Conservation (phyloP, 2,113 vertebrate genomes). For the Tautogolabrus adspersus region DNA sequence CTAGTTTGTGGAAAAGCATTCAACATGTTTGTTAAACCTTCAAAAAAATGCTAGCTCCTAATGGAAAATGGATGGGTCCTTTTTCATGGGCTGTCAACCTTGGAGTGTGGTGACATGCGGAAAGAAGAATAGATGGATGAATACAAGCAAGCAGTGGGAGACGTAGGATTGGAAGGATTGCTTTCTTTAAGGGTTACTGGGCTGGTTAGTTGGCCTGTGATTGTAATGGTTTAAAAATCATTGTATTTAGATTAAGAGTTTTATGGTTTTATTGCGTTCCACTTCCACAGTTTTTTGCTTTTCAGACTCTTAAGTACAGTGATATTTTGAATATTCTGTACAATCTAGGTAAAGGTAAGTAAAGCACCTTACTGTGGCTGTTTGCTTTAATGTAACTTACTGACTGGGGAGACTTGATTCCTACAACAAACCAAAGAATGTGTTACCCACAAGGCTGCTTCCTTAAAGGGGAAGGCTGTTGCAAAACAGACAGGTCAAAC, state of each 20-base stretch:
- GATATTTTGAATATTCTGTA: too few species aligned
- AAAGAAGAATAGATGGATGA: constrained; percentile 23
- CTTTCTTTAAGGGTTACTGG: background rate
- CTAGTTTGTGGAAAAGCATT: background rate
- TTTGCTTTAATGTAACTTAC: too few species aligned
- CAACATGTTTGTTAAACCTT: constrained; percentile 26
- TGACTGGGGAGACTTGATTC: too few species aligned
- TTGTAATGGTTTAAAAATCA: constrained; percentile 8
- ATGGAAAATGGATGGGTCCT: constrained; percentile 44
- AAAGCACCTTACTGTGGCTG: too few species aligned
- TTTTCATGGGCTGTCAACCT: constrained; percentile 49
- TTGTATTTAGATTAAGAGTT: background rate
- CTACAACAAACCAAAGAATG: too few species aligned
- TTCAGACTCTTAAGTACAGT: too few species aligned
- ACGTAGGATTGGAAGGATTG: background rate
- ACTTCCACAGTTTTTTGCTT: too few species aligned
- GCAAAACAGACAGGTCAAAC: too few species aligned
- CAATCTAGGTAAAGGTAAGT: too few species aligned
- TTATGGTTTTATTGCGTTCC: background rate
- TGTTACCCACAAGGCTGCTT: too few species aligned
- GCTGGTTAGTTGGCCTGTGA: background rate
- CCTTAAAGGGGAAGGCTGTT: too few species aligned
- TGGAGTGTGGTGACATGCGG: background rate
- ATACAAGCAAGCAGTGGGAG: constrained; percentile 4
- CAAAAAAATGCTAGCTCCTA: constrained; percentile 2